These are phyloP conservation scores for Hydra vulgaris DNA, from an alignment of 30 jellyfish, hydroid and myxozoan genomes.

Conservation along the genomic window DNA sequence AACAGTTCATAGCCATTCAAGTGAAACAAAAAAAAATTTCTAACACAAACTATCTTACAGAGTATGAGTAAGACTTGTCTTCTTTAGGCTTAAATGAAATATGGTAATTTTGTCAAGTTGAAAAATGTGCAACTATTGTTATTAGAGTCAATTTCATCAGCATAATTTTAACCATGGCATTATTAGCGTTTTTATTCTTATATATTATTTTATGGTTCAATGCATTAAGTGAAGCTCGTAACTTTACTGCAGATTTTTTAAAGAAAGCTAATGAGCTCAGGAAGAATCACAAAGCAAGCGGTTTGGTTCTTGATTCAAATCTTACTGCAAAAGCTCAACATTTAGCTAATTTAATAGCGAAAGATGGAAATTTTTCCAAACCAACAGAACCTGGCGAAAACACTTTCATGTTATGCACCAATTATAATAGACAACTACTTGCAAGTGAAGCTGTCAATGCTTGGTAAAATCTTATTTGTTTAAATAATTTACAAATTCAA, in stretches of 20 bases:
- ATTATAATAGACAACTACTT: constrained; percentile 12
- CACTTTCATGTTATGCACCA: constrained; percentile 41
- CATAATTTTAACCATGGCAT: background rate
- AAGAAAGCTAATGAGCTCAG: constrained; percentile 37
- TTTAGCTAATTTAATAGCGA: constrained; percentile 53
- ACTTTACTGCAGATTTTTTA: background rate
- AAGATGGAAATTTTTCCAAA: constrained; percentile 42
- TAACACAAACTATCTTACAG: background rate
- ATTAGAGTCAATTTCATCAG: background rate
- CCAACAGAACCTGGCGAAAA: constrained; percentile 45
- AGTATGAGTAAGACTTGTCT: background rate
- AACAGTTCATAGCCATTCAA: background rate
- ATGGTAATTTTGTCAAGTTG: background rate
- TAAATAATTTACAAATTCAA: background rate
- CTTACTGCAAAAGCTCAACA: constrained; percentile 45
- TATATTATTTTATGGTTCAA: background rate
- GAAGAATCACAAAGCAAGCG: constrained; percentile 39
- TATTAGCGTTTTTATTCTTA: background rate
- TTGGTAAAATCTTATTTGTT: constrained; percentile 25
- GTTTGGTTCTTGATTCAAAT: constrained; percentile 32
- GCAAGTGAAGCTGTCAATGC: constrained; percentile 57
- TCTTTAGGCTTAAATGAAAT: background rate
- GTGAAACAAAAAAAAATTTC: background rate
- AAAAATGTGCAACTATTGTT: background rate
- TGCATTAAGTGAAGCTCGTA: background rate